Evolutionary conservation across 1,140 invertebrate genomes (phyloP).

Genomic region (Fopius arisanus): DNA sequence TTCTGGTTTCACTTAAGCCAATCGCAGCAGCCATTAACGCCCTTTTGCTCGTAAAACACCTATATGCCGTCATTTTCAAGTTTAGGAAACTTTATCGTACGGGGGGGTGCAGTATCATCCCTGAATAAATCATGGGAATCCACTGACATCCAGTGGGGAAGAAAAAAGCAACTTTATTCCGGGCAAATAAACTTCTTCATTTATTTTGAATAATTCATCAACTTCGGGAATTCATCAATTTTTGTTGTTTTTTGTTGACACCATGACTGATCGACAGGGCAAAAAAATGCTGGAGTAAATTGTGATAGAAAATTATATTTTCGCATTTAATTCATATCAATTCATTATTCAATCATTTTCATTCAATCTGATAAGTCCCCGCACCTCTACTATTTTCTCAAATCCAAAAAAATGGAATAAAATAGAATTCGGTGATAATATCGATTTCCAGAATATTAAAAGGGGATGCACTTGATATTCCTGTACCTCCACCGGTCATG

Average conservation of each 20-base stretch:
- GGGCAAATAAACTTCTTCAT: background rate
- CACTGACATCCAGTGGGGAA: background rate
- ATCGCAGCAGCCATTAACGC: background rate
- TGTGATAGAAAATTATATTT: too few species aligned
- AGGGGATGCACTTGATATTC: too few species aligned
- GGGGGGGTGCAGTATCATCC: background rate
- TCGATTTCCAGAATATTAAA: too few species aligned
- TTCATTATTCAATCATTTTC: too few species aligned
- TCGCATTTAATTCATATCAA: too few species aligned
- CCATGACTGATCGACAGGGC: background rate
- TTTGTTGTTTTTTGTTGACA: background rate
- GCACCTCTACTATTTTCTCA: too few species aligned
- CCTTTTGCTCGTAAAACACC: background rate
- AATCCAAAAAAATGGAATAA: too few species aligned
- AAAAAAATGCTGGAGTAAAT: background rate
- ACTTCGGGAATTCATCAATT: background rate
- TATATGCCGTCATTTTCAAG: conserved; percentile 5
- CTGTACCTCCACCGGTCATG: background rate
- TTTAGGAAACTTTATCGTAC: background rate
- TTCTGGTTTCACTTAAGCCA: background rate
- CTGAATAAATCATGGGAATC: background rate
- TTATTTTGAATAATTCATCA: background rate
- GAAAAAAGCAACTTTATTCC: background rate
- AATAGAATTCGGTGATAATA: too few species aligned
- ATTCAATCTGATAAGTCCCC: too few species aligned